Base-by-base conservation (phyloP, 2,888 invertebrate genomes). In the Cheilosia vernalis region DNA sequence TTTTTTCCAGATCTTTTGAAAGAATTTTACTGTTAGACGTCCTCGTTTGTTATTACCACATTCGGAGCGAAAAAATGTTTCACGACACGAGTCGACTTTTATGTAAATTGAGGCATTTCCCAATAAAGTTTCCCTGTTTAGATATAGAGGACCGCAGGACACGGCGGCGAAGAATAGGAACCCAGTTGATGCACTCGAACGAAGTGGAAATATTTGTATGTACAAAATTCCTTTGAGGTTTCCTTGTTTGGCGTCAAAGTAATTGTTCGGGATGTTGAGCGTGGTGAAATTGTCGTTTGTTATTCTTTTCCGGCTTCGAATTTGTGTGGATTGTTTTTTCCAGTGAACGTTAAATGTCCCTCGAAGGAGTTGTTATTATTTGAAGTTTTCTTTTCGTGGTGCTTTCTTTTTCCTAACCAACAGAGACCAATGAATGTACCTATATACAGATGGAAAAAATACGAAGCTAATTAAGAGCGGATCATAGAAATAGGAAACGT, bases 101-200 rank as follows among this genome's bases (percentile, higher is more conserved):
- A 85, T 85, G 85, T 72, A 85, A 85, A 85, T 85, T 85, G 76
- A 85, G 85, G 85, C 81, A 85, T 85, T 85, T 85, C 81, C 72
- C 85, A 85, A 85, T 85, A 85, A 77, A 76, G 79, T 69, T 80
- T 74, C 44, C 49, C 69, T 70, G 70, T 80, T 74, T 74, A 70
- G 61, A 40, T 37, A 74, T 44, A 69, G 49, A 51, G 47, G 55
- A 60, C 79, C 70, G 21, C 61, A 51, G 73, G 56, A 79, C 60
- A 79, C 30, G 72, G 17, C 44, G 17, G 40, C 15, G 53, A 44
- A 47, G 60, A 33, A 10, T 9, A 3, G 9, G 33, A 10, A 33
- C 33, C 33, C 33, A 33, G 33, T 10, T 9, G 2, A 9, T 10
- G 3, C 3, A 33, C 33, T 33, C 33, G 33, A 33, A 10, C 58